Base-by-base conservation (phyloP, 2,797 vertebrate species). In the Pseudotriccus pelzelni region DNA sequence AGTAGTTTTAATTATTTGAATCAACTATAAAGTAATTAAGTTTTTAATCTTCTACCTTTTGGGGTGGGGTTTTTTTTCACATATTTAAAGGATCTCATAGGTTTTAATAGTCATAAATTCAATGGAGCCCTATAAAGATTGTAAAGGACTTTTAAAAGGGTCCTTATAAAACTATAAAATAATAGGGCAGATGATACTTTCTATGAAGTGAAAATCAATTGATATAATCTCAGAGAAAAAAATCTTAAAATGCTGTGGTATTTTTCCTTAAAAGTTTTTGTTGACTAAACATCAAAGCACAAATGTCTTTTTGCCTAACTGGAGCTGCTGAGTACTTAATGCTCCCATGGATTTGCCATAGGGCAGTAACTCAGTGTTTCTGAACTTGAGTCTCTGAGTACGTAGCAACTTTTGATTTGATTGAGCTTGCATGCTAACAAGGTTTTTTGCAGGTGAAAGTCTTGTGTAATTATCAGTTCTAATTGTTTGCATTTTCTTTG, bases 401-500 rank as follows among this genome's bases (percentile, higher is more conserved):
- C 34, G 9, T 24, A 91, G 44, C 22, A 83, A 25, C n/a, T 91
- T 74, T 68, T 70, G 21, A n/a, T 72, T 56, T 68, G 36, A 75
- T 49, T 82, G 56, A 64, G 34, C 50, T 75, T 86, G 78, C 90
- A 81, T 24, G 52, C 56, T 83, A 81, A 46, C 11, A 24, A 34
- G 22, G 10, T 1, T 21, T 75, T 76, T 83, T 83, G 53, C 55
- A 67, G 41, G 37, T 76, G 28, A 50, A 81, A 74, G 2, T 56
- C 41, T 32, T 74, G 3, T 49, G 13, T 69, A 76, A 75, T 81
- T 77, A 76, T 41, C 1, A 0, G 47, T 93, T 58, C 83, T 97
- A 95, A 98, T 47, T 50, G 32, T 56, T 69, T 83, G 56, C 68
- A 43, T 66, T 95, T 79, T 67, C 36, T 66, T 37, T 76, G 28